Percentiles rank a stretch among this genome's conserved stretches.
phyloP scores from a whole-genome alignment of 2,113 vertebrate genomes.

The Meles meles region DNA sequence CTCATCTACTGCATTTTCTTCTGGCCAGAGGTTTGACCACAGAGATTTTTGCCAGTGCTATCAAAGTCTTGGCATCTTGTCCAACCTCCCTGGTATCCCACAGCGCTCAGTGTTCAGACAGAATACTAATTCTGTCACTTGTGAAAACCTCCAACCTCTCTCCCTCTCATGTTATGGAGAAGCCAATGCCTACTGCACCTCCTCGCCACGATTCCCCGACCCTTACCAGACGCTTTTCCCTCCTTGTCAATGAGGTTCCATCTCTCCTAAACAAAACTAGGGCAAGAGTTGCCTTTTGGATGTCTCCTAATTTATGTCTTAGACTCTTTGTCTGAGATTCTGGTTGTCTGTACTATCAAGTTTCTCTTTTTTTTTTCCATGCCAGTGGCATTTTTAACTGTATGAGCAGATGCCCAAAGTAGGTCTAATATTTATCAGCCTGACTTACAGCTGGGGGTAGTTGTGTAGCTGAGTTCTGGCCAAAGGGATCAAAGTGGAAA shows the following conservation, averaged over 20 bases:
- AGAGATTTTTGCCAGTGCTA: background rate
- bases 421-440: background rate
- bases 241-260: background rate
- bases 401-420: background rate
- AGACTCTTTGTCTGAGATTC: background rate
- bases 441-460: background rate
- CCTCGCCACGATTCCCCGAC: accelerated
- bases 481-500: background rate
- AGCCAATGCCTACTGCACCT: background rate
- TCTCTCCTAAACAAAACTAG: background rate
- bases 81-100: background rate
- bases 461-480: background rate
- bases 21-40: background rate
- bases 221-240: background rate
- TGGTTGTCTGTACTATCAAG: background rate
- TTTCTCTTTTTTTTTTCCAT: background rate
- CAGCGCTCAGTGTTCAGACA: background rate
- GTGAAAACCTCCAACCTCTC: background rate
- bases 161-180: accelerated
- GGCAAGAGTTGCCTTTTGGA: background rate
- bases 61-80: background rate
- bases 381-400: background rate
- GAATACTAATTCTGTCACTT: background rate
- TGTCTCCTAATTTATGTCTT: background rate
- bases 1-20: background rate